Evolutionary conservation across 2,888 invertebrate genomes (phyloP), one percentile per base, ranked within the genome.

Genomic region (Athrips mouffetella): DNA sequence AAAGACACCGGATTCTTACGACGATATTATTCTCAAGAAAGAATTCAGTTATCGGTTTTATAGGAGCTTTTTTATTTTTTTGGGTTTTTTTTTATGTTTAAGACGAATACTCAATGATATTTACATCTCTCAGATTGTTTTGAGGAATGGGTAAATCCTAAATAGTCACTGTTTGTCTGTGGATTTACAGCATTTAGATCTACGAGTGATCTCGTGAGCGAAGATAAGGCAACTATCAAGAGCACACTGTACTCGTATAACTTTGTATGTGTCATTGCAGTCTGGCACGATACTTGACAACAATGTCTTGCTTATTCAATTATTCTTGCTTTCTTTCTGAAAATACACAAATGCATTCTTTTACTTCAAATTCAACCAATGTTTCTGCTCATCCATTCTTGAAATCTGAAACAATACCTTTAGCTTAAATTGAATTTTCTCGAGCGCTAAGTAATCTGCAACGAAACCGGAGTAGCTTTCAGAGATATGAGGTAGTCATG

Each of bases 1-100:
- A 46, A 45, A 50, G 37, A 41, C 35, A 39, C 23, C 29, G 37
- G 29, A 42, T 37, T 50, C 35, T 31, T 47, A 25, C 27, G 50
- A 33, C 15, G 25, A 10, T 49, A 41, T 45, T 45, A 49, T 40
- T 49, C 27, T 48, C 35, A 18, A 8, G 33, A 30, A 4, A n/a
- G n/a, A 35, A 23, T 42, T 10, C 25, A 18, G 25, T 45, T 35
- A 35, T 10, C 33, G 21, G 35, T 25, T 33, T 35, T 45, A 37
- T 18, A 7, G 18, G 8, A 3, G 31, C 33, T 31, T 13, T 23
- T 11, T 7, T 33, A 45, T 33, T 45, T 33, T 33, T 21, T 15
- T 2, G 21, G 23, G 3, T 45, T 45, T 45, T 42, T 42, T 18
- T 16, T 2, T 42, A 18, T 20, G n/a, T n/a, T n/a, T n/a, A n/a